A percentile compares a stretch with the other conserved stretches of the same genome.
phyloP scores from a whole-genome alignment of 2,797 vertebrate species.

The Falco columbarius region DNA sequence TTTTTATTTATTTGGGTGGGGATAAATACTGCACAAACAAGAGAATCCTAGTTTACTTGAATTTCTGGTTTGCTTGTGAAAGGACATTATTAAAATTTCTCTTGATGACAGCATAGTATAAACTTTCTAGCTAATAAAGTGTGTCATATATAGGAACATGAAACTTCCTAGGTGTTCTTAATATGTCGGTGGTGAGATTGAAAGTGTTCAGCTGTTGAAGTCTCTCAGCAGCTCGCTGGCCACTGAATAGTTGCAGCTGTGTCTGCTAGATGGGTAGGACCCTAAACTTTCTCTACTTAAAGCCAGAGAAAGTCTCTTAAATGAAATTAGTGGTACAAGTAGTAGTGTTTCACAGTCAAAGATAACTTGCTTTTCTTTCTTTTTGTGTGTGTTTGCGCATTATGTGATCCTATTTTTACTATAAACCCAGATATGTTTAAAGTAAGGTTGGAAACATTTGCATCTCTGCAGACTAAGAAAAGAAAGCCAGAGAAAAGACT shows the following conservation, averaged over 20 bases:
- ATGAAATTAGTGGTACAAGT: neutral
- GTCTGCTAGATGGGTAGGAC: neutral
- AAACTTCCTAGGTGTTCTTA: neutral
- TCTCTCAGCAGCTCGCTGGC: neutral
- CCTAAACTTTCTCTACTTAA: neutral
- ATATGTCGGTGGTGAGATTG: neutral
- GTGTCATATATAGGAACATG: slow-evolving; percentile 39
- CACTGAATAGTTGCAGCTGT: neutral
- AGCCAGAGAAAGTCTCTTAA: neutral
- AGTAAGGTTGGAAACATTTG: neutral
- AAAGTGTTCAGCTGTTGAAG: neutral
- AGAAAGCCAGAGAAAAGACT: neutral
- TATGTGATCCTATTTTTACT: neutral
- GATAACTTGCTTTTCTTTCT: neutral
- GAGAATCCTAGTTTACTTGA: slow-evolving; percentile 64
- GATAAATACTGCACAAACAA: slow-evolving; percentile 38
- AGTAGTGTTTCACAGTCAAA: neutral
- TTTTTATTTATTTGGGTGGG: slow-evolving; percentile 39
- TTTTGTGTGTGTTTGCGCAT: neutral
- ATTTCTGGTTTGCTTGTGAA: slow-evolving; percentile 72
- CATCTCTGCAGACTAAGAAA: neutral
- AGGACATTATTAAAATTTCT: slow-evolving; percentile 54
- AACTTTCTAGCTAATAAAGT: slow-evolving; percentile 38
- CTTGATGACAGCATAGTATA: slow-evolving; percentile 38
- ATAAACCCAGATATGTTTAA: accelerated